These are phyloP conservation scores for Cranoglanis bouderius DNA, from an alignment of 2,113 vertebrate genomes.

Conservation along the genomic window DNA sequence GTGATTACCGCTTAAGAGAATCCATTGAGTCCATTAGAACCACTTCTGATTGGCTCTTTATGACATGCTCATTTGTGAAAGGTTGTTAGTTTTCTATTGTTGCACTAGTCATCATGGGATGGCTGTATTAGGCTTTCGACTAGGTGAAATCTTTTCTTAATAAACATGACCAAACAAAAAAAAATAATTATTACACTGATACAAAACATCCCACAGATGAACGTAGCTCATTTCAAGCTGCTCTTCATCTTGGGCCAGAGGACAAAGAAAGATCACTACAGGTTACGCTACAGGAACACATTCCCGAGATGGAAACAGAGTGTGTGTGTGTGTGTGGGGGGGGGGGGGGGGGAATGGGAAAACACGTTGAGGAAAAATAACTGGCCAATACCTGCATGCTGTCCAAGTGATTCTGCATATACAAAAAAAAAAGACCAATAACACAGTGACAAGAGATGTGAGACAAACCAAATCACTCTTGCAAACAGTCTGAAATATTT, in stretches of 20 bases:
- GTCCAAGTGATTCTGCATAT: constrained; percentile 95
- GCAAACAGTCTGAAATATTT: constrained; percentile 52
- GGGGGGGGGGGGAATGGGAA: constrained; percentile 22
- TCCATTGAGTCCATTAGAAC: not conserved
- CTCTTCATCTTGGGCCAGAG: constrained; percentile 28
- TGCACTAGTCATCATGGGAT: not conserved
- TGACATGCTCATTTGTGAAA: not conserved
- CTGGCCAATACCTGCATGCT: constrained; percentile 97
- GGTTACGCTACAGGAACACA: constrained; percentile 4
- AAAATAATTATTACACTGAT: not conserved
- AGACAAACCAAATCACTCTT: constrained; percentile 76
- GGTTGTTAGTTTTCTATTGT: not conserved
- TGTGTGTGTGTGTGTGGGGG: no score
- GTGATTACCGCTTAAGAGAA: not conserved
- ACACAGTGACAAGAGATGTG: constrained; percentile 76
- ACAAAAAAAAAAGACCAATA: constrained; percentile 75
- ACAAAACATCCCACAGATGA: constrained; percentile 38
- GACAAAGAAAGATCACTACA: constrained; percentile 4
- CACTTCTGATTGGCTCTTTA: not conserved
- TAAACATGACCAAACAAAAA: not conserved
- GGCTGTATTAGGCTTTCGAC: not conserved
- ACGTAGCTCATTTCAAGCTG: constrained; percentile 21
- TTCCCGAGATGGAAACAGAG: not conserved
- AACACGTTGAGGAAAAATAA: constrained; percentile 62
- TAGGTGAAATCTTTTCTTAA: not conserved